Conservation (phyloP, 2,797 vertebrate genomes). For the Phrynocephalus forsythii region DNA sequence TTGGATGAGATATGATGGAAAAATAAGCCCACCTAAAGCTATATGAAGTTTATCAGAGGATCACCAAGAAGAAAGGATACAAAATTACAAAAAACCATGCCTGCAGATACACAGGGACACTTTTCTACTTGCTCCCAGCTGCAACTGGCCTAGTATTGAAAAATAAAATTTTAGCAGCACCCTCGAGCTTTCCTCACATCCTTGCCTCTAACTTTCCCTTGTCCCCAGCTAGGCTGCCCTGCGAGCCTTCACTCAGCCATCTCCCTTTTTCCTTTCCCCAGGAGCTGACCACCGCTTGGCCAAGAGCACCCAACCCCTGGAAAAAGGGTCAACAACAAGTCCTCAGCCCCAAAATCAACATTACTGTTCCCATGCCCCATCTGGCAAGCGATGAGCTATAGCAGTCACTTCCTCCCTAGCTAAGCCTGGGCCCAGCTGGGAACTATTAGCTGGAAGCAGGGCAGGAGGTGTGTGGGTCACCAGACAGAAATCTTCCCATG, state of each 20-base stretch:
- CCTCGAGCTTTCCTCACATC: not conserved
- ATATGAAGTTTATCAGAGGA: not conserved
- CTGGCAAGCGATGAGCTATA: conserved; percentile 17
- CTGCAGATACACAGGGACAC: not conserved
- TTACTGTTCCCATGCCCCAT: conserved; percentile 15
- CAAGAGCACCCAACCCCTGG: not conserved
- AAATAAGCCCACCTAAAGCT: not conserved
- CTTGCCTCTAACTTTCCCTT: not conserved
- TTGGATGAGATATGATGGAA: not conserved
- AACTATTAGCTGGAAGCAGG: conserved; percentile 12
- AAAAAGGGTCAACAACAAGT: conserved; percentile 68
- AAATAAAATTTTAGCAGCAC: not conserved
- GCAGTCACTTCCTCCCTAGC: conserved; percentile 18
- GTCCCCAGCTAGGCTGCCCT: not conserved
- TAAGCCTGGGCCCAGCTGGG: conserved; percentile 18
- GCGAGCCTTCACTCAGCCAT: not conserved
- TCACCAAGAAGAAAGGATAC: too few species aligned
- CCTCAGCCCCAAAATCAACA: conserved; percentile 7
- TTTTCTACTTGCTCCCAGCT: not conserved
- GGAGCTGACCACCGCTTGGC: conserved; percentile 70
- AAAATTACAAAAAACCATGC: not conserved
- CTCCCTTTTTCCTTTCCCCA: conserved; percentile 42
- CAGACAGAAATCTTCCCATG: conserved; percentile 23
- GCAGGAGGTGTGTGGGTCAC: conserved; percentile 9
- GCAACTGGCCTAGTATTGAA: not conserved